Conservation (phyloP, 2,888 invertebrate species). For the Corythucha ciliata region DNA sequence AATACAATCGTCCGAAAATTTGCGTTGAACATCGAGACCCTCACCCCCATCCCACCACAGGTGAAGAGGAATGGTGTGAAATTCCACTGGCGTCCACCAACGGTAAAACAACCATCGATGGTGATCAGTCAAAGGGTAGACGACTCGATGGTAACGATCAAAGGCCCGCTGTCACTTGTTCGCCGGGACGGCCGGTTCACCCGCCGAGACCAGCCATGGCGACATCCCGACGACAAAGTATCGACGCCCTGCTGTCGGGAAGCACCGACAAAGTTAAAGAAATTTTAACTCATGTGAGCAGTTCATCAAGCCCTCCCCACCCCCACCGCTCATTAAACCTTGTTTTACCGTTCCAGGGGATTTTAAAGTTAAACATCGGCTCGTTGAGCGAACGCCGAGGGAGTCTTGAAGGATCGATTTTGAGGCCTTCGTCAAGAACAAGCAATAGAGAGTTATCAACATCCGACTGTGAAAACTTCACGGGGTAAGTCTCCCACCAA, state of each 20-base stretch:
- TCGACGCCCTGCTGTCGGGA: conserved; percentile 58
- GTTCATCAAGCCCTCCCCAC: conserved; percentile 35
- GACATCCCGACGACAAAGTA: conserved; percentile 58
- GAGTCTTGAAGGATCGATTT: conserved; percentile 45
- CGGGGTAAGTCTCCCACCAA: neutral
- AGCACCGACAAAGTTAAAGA: conserved; percentile 71
- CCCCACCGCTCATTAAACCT: neutral
- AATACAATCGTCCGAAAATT: too few relatives aligned
- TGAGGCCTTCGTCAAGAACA: too few relatives aligned
- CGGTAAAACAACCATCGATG: too few relatives aligned
- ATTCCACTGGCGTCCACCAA: too few relatives aligned
- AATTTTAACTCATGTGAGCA: conserved; percentile 61
- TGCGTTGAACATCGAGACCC: too few relatives aligned
- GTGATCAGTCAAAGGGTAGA: too few relatives aligned
- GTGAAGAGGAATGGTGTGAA: conserved; percentile 27
- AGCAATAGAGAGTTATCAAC: too few relatives aligned
- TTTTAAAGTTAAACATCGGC: conserved; percentile 60
- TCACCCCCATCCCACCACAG: conserved; percentile 23
- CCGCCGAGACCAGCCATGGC: too few relatives aligned
- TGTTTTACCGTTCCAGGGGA: conserved; percentile 49
- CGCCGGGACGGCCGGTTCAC: too few relatives aligned
- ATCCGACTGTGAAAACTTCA: neutral
- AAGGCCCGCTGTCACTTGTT: too few relatives aligned
- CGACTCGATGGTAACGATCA: too few relatives aligned
- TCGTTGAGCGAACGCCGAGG: conserved; percentile 63